Base-by-base conservation (phyloP, 2,113 vertebrate species). In the Talpa occidentalis region DNA sequence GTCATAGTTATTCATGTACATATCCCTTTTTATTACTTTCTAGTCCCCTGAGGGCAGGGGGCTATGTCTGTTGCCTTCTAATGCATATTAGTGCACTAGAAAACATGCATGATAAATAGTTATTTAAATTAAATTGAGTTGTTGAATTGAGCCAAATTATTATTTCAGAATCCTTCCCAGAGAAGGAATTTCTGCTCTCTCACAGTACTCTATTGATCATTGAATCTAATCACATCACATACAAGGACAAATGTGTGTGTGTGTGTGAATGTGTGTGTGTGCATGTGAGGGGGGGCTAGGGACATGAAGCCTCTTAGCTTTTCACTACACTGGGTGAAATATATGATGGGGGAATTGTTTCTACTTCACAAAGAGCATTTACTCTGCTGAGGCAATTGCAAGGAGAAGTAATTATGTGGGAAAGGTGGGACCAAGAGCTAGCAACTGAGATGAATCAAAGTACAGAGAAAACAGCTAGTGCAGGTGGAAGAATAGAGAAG, bases 91-190 rank as follows among this genome's bases (percentile, higher is more conserved):
- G 40, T 21, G n/a, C 1, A 4, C 0, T 90, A 16, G 69, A 49
- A 78, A 82, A 32, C 14, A 59, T 92, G 3, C 10, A 21, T 47
- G 8, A 16, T 82, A 28, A 77, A 67, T 28, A 88, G 37, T 92
- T 83, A 9, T 72, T 90, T 92, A 70, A 32, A 67, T 79, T 93
- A 52, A 42, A 77, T 6, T 49, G 7, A 54, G 64, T 44, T 81
- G 74, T 56, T 83, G 10, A 66, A 72, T 72, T 76, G 14, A 64
- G 7, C 14, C 28, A 40, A 54, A 42, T 94, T 15, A 56, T 8
- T 72, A 74, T 90, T 92, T 95, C 47, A 88, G 60, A 37, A 80
- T 90, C 17, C 4, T 77, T 93, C 9, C 14, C 7, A 74, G 47
- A 40, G 37, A 69, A 64, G 37, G 5, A 37, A 30, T 72, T 88